These are phyloP conservation scores for pig (Sus scrofa) DNA, from an alignment of 2,113 vertebrate species.

Conservation along the genomic window T2T-Sscrofa CM000812.6:165692501-165693000, in stretches of 20 bases:
- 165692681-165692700: conserved; percentile 27
- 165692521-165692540: conserved; percentile 49
- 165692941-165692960: not conserved
- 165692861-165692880: conserved; percentile 45
- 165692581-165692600: not conserved
- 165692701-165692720: not conserved
- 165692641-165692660: not conserved
- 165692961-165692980: not conserved
- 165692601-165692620: conserved; percentile 67
- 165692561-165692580: not conserved
- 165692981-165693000: not conserved
- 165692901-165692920: not conserved
- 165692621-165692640: not conserved
- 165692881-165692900: conserved; percentile 54
- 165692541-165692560: conserved; percentile 54
- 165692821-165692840: conserved; percentile 13
- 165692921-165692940: conserved; percentile 60
- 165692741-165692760: conserved; percentile 3
- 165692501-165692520: conserved; percentile 34
- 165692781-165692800: conserved; percentile 44
- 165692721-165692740: conserved; percentile 29
- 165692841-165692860: not conserved
- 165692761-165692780: conserved; percentile 54
- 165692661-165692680: conserved; percentile 53
- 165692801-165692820: conserved; percentile 1